Base-by-base conservation (phyloP, 2,113 vertebrate species). In the Empidonax alnorum region DNA sequence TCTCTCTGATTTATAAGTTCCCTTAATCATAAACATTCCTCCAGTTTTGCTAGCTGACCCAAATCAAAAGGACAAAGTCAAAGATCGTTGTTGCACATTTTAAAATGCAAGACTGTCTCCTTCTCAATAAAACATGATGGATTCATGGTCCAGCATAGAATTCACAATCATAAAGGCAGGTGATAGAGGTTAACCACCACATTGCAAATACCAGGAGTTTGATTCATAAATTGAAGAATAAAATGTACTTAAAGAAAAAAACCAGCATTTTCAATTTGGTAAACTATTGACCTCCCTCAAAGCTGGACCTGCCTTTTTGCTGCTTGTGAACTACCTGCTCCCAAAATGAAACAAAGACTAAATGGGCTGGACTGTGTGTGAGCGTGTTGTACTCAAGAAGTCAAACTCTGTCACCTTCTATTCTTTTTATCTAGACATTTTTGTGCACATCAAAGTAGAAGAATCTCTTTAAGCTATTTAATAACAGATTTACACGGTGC, bases 41-140 rank as follows among this genome's bases (percentile, higher is more conserved):
- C 7, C 68, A 73, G 79, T 94, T 93, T 95, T 94, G 93, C 52
- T 96, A 90, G 93, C 52, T 95, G 96, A 95, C 90, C 88, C 91
- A 95, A 95, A 95, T 96, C 94, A 88, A 97, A 96, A 96, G 94
- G 93, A 93, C 82, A 62, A 91, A 95, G 94, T 97, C 93, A 97
- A 95, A 96, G 95, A 94, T 95, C 46, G 2, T 39, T 93, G 94
- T 74, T 96, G 90, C 94, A 96, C 87, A 44, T 91, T 95, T 96
- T 96, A 94, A 92, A 97, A 96, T 89, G 85, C 89, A 93, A 72
- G 82, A 88, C 93, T 95, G 90, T 94, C 95, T 95, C 93, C 15
- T 88, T 92, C 93, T 93, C 96, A 93, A 96, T 95, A 95, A 97
- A 97, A 92, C 66, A 39, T 96, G 96, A 97, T 89, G 62, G 90